Percentiles rank a stretch among this genome's conserved stretches.
phyloP scores from a whole-genome alignment of 2,888 invertebrate genomes.

The Coenonympha arcania region DNA sequence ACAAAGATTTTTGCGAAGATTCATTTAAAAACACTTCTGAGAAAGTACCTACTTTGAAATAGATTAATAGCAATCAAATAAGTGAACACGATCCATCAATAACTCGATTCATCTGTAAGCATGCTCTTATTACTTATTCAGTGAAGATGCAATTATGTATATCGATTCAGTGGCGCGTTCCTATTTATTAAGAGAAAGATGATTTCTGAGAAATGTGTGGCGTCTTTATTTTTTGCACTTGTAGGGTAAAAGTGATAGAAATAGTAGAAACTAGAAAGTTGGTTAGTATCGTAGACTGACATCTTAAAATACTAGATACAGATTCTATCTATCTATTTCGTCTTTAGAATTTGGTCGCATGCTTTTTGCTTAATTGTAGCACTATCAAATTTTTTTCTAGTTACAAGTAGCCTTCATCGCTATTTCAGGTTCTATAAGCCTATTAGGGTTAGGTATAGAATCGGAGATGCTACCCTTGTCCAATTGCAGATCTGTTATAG shows the following conservation, averaged over 20 bases:
- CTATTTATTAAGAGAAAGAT: conserved; percentile 6
- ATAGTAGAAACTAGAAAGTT: neutral
- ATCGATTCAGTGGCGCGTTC: conserved; percentile 8
- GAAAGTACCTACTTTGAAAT: conserved; percentile 4
- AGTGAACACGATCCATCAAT: conserved; percentile 8
- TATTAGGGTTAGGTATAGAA: too few species aligned
- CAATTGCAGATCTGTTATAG: too few species aligned
- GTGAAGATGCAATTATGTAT: conserved; percentile 14
- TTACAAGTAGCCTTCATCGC: too few species aligned
- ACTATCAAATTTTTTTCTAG: too few species aligned
- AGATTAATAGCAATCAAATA: conserved; percentile 6
- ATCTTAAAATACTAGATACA: too few species aligned
- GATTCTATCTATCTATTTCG: too few species aligned
- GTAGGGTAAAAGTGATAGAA: neutral
- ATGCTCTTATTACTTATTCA: neutral
- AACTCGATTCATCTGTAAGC: conserved; percentile 3
- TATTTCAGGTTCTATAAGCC: too few species aligned
- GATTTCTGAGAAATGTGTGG: conserved; percentile 2
- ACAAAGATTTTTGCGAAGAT: neutral
- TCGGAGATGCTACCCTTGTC: too few species aligned
- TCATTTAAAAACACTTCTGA: neutral
- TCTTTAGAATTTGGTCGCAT: too few species aligned
- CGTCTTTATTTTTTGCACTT: neutral
- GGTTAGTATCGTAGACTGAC: too few species aligned
- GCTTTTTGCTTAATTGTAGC: too few species aligned